Base-by-base conservation (phyloP, 2,888 invertebrate genomes). In the Beris morrisii region DNA sequence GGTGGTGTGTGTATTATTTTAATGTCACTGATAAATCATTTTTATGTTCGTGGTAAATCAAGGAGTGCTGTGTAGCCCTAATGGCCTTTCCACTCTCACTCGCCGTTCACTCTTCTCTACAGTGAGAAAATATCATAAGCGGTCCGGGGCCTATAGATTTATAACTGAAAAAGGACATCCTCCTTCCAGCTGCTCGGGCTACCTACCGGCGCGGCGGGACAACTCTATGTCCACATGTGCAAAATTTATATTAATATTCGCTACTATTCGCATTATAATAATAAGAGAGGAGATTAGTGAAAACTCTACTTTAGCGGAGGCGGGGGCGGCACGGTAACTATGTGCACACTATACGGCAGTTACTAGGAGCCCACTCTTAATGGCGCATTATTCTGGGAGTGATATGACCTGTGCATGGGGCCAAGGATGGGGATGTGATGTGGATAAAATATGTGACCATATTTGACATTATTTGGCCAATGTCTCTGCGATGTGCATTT, bases 31-130 rank as follows among this genome's bases (percentile, higher is more conserved):
- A 78, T 78, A 78, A 78, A 78, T 78, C 78, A 78, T 78, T 78
- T 78, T 78, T 78, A 78, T 78, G 78, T 78, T 79, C 78, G 77
- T 79, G 78, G 79, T 78, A 78, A 78, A 78, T 78, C 79, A 78
- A 78, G 76, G 76, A 73, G 69, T 71, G 66, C 69, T 70, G 66
- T 67, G 65, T 70, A 68, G 65, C 64, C 67, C 67, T 69, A 67
- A 69, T 69, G 69, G 69, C 67, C 69, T 67, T 63, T 67, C 56
- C 58, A 46, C 66, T 59, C 61, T 61, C 31, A 4, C 30, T 61
- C 31, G 61, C 56, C 15, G 32, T 22, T n/a, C 45, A 61, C 13
- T 46, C 46, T 67, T 64, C 63, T 54, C 61, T 52, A 56, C 45
- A 52, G 38, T 66, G 68, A 64, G 68, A 68, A 68, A 68, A 68